These are phyloP conservation scores for Drosophila diplacantha DNA, from an alignment of 2,888 invertebrate species.

Conservation along the genomic window DNA sequence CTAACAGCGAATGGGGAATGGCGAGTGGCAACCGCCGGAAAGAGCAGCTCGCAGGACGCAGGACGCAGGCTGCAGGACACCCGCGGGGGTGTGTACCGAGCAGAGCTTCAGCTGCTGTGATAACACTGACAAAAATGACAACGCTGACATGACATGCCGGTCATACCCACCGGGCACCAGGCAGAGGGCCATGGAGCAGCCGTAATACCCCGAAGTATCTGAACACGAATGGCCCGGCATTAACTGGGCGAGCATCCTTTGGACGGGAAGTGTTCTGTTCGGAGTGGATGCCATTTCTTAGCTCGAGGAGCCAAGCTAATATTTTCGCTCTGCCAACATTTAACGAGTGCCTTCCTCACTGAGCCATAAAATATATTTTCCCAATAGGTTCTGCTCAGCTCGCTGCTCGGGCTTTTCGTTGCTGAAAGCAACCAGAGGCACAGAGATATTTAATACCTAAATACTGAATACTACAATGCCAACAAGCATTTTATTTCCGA, in stretches of 20 bases:
- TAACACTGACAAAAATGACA: constrained; percentile 57
- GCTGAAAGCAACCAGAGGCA: not conserved
- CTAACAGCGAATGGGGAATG: constrained; percentile 13
- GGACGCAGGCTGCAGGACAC: constrained; percentile 1
- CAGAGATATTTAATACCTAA: not conserved
- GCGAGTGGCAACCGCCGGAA: constrained; percentile 17
- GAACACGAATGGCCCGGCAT: not conserved
- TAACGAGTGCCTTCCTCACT: not conserved
- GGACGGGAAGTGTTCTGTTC: not conserved
- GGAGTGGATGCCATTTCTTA: not conserved
- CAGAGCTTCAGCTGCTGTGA: constrained; percentile 41
- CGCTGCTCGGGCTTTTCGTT: not conserved
- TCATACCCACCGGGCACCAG: not conserved
- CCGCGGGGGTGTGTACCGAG: constrained; percentile 4
- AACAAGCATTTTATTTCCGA: not conserved
- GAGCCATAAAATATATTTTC: not conserved
- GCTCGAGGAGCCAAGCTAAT: not conserved
- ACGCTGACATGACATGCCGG: constrained; percentile 49
- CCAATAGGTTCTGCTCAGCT: not conserved
- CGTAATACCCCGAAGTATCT: constrained; percentile 16
- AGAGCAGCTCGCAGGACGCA: constrained; percentile 1
- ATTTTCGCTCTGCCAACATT: not conserved
- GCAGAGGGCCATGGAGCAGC: constrained; percentile 3
- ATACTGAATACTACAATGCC: not conserved
- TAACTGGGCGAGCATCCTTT: not conserved